A percentile compares a stretch with the other conserved stretches of the same genome.
phyloP scores from a whole-genome alignment of 1,140 invertebrate genomes.

The Drosophila obscura region DNA sequence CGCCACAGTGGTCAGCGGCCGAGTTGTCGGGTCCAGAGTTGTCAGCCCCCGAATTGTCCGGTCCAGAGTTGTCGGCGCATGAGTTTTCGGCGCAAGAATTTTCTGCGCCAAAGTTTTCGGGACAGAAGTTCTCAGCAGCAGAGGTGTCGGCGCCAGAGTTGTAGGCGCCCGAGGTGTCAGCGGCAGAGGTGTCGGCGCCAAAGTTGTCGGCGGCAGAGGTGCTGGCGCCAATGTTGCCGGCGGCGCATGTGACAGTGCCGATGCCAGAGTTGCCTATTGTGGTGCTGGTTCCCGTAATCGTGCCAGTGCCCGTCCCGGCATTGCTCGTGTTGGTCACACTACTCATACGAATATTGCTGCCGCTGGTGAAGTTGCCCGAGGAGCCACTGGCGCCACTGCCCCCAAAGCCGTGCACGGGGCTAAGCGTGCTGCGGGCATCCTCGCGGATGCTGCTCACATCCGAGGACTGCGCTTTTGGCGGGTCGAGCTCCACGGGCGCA shows the following conservation, averaged over 20 bases:
- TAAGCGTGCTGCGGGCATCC: slow-evolving; percentile 61
- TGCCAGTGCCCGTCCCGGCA: slow-evolving; percentile 64
- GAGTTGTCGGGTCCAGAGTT: no score
- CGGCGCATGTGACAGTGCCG: not conserved
- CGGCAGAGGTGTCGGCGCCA: not conserved
- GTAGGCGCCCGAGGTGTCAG: no score
- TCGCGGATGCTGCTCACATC: slow-evolving; percentile 57
- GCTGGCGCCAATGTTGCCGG: no score
- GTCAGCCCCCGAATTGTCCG: no score
- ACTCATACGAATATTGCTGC: slow-evolving; percentile 84
- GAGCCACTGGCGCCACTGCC: slow-evolving; percentile 86
- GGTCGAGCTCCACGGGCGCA: slow-evolving; percentile 83
- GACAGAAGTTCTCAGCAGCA: no score
- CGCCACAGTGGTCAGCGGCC: no score
- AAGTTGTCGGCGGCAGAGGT: not conserved
- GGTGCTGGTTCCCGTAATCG: slow-evolving; percentile 25
- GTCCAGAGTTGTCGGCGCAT: no score
- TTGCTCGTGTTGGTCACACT: slow-evolving; percentile 81
- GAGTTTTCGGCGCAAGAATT: no score
- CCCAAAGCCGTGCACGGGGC: slow-evolving; percentile 82
- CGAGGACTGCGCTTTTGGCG: slow-evolving; percentile 79
- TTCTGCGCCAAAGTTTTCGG: no score
- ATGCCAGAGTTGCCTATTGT: slow-evolving; percentile 20
- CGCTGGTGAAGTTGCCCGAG: slow-evolving; percentile 85
- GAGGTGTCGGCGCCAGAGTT: no score